phyloP scores from a whole-genome alignment of 2,888 invertebrate species.

The Lumbricus terrestris region DNA sequence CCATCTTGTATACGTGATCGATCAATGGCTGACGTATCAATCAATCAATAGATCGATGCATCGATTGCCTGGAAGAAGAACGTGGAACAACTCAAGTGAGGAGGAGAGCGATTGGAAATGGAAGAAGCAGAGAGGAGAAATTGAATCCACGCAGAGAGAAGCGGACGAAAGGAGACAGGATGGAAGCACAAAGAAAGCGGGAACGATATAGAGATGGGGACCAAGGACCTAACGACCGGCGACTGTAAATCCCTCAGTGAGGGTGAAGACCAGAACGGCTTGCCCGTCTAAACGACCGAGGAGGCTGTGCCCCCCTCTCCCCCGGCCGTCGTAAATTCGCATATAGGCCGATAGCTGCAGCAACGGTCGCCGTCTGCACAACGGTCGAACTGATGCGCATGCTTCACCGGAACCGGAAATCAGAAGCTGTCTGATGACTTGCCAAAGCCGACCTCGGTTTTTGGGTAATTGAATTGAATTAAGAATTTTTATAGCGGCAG shows the following conservation, averaged over 20 bases:
- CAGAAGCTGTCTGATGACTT: neutral
- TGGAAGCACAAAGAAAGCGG: neutral
- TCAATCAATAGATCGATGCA: neutral
- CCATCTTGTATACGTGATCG: neutral
- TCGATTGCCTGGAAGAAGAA: neutral
- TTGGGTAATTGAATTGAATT: constrained; percentile 3
- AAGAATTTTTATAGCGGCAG: neutral
- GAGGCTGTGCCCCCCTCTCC: neutral
- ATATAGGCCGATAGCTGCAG: neutral
- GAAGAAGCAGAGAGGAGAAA: no score
- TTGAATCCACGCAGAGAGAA: no score
- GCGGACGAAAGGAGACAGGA: neutral
- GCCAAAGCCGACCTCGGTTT: neutral
- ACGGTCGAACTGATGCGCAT: neutral
- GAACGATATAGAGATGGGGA: no score
- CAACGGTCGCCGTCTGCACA: neutral
- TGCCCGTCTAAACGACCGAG: neutral
- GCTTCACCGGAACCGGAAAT: neutral
- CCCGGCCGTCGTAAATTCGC: neutral
- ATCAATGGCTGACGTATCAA: neutral
- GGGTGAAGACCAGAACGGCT: neutral
- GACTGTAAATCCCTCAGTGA: constrained; percentile 3
- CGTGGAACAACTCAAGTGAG: neutral
- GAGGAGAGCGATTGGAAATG: neutral
- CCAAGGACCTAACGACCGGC: neutral